Conservation (phyloP, 2,113 vertebrate species). For the Sinocyclocheilus anophthalmus region DNA sequence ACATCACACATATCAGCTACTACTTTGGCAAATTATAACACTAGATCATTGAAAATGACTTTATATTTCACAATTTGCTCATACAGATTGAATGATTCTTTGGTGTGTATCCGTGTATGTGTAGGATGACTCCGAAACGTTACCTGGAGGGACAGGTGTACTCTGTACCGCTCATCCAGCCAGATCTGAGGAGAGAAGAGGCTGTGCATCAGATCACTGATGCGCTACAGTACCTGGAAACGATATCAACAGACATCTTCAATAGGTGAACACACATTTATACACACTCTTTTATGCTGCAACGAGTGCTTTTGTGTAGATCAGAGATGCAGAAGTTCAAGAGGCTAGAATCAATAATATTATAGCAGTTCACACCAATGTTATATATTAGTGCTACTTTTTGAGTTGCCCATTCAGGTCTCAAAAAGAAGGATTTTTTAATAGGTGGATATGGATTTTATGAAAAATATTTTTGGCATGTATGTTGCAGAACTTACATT, state of each 20-base stretch:
- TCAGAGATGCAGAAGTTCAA: not conserved
- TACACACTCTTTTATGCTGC: not conserved
- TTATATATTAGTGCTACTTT: not conserved
- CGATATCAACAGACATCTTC: constrained; percentile 91
- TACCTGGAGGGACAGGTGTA: constrained; percentile 88
- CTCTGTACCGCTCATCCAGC: constrained; percentile 89
- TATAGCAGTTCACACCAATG: not conserved
- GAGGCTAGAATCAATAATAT: not conserved
- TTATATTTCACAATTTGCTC: not conserved
- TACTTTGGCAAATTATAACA: not conserved
- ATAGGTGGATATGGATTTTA: not conserved
- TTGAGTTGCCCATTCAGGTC: not conserved
- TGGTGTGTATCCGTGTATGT: constrained; percentile 17
- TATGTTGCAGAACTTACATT: not conserved
- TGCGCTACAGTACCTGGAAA: constrained; percentile 86
- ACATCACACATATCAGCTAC: not conserved
- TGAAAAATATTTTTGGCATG: not conserved
- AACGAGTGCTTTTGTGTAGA: not conserved
- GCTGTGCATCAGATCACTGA: constrained; percentile 91
- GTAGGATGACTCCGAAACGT: constrained; percentile 82
- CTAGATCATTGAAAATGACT: not conserved
- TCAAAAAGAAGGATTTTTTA: not conserved
- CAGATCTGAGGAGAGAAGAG: constrained; percentile 90
- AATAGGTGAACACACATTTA: constrained; percentile 75
- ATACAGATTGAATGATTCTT: not conserved